A percentile compares a stretch with the other conserved stretches of the same genome.
Conservation (phyloP, 30 jellyfish, hydroid and myxozoan genomes). For the Hydractinia echinata region DNA sequence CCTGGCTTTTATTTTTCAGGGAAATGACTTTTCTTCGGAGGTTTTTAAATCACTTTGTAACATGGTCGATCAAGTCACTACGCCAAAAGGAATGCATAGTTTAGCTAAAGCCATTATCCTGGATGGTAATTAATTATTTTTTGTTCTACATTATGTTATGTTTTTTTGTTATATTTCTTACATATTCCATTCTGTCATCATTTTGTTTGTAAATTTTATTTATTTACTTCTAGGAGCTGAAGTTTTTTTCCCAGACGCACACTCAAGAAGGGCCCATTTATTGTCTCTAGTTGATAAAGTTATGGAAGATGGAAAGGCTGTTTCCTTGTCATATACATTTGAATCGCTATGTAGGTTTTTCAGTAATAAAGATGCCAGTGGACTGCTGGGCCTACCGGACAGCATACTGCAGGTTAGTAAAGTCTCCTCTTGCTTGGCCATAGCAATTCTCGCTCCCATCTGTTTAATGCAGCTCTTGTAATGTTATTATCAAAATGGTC, state of each 20-base stretch:
- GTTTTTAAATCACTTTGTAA: slow-evolving; percentile 73
- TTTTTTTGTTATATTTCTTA: neutral
- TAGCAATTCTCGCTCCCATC: too few species aligned
- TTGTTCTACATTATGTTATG: too few species aligned
- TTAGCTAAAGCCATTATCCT: slow-evolving; percentile 66
- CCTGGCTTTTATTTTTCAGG: slow-evolving; percentile 16
- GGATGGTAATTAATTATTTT: slow-evolving; percentile 64
- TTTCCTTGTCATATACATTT: slow-evolving; percentile 71
- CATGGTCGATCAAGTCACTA: slow-evolving; percentile 64
- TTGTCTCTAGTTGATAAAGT: slow-evolving; percentile 76
- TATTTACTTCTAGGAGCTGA: slow-evolving; percentile 60
- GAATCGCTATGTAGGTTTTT: slow-evolving; percentile 78
- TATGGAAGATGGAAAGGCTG: slow-evolving; percentile 72
- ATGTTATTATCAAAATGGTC: too few species aligned
- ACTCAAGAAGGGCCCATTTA: slow-evolving; percentile 75
- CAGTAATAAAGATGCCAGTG: slow-evolving; percentile 88
- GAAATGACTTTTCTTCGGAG: slow-evolving; percentile 33
- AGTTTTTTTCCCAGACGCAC: slow-evolving; percentile 79
- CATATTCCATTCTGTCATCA: neutral
- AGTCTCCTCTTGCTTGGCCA: too few species aligned
- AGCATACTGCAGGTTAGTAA: slow-evolving; percentile 56
- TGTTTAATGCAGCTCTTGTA: too few species aligned
- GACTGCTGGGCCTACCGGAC: slow-evolving; percentile 81
- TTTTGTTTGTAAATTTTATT: neutral
- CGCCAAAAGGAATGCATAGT: slow-evolving; percentile 41